Base-by-base conservation (phyloP, 2,113 vertebrate species). In the Anas platyrhynchos region DNA sequence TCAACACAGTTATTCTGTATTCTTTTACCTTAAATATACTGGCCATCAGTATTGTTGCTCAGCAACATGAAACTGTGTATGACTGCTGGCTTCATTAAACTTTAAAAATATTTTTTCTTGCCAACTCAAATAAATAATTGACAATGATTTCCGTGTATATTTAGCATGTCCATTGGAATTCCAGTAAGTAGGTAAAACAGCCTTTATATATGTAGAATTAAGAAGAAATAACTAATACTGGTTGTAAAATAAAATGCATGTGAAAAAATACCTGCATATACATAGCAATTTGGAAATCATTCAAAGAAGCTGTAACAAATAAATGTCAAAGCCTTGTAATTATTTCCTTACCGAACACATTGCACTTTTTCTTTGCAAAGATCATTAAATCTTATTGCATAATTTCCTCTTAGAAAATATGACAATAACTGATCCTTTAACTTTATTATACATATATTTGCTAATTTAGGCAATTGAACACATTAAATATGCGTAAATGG, bases 101-200 rank as follows among this genome's bases (percentile, higher is more conserved):
- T 96, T 97, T 97, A 94, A 98, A 98, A 97, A 92, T 89, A 94
- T 95, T 93, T 92, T 93, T 86, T 83, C 88, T 95, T 83, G 96
- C 97, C 97, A 97, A 95, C 63, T 81, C 92, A 96, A 97, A 98
- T 97, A 96, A 97, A 98, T 97, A 95, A 97, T 95, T 92, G 92
- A 97, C 44, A 1, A 75, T 67, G 66, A 96, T 86, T 94, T 95
- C 84, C 93, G 87, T 67, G 79, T 89, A 36, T 67, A 25, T 76
- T 94, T 93, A 91, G 77, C 38, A 46, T 9, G 71, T 76, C 93
- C 41, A 10, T 13, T 68, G 85, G 91, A 83, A 83, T 87, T 83
- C 94, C 83, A 50, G 36, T 15, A 69, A 69, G 26, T 29, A 79
- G 41, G 55, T 92, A 81, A 56, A 93, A 54, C 27, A 32, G 7